These are phyloP conservation scores for Trachelus stipa DNA, from an alignment of 2,888 invertebrate genomes.

Conservation along the genomic window DNA sequence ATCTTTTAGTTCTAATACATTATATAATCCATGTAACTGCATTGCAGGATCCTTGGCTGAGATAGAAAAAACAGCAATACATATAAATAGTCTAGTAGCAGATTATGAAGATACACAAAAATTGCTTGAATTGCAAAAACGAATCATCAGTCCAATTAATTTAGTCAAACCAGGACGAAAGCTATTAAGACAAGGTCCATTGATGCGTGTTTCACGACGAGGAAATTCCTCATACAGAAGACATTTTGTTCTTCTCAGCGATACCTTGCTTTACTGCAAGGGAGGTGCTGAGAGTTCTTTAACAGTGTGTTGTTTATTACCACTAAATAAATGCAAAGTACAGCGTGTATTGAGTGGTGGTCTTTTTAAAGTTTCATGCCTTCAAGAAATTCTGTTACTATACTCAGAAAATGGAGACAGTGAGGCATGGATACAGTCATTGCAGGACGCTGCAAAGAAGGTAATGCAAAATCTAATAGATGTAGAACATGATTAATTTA, in stretches of 20 bases:
- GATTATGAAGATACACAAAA: slow-evolving; percentile 80
- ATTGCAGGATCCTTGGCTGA: slow-evolving; percentile 74
- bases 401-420: slow-evolving; percentile 71
- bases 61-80: slow-evolving; percentile 76
- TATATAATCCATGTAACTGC: not conserved
- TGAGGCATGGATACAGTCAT: slow-evolving; percentile 71
- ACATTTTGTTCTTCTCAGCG: slow-evolving; percentile 79
- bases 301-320: slow-evolving; percentile 76
- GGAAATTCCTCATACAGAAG: slow-evolving; percentile 65
- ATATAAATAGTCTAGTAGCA: slow-evolving; percentile 79
- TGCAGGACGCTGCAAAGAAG: slow-evolving; percentile 71
- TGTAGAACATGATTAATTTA: not conserved
- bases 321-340: slow-evolving; percentile 77
- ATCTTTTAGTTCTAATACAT: not conserved
- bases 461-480: slow-evolving; percentile 38
- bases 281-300: slow-evolving; percentile 72
- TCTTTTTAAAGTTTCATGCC: slow-evolving; percentile 73
- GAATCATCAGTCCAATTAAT: slow-evolving; percentile 72
- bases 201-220: slow-evolving; percentile 71
- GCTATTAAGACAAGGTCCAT: slow-evolving; percentile 75
- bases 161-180: slow-evolving; percentile 78
- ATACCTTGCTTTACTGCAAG: slow-evolving; percentile 81
- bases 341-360: slow-evolving; percentile 71
- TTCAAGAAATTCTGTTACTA: slow-evolving; percentile 71
- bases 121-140: slow-evolving; percentile 76